Conservation (phyloP, 1,140 invertebrate genomes). For the Colletes latitarsis region DNA sequence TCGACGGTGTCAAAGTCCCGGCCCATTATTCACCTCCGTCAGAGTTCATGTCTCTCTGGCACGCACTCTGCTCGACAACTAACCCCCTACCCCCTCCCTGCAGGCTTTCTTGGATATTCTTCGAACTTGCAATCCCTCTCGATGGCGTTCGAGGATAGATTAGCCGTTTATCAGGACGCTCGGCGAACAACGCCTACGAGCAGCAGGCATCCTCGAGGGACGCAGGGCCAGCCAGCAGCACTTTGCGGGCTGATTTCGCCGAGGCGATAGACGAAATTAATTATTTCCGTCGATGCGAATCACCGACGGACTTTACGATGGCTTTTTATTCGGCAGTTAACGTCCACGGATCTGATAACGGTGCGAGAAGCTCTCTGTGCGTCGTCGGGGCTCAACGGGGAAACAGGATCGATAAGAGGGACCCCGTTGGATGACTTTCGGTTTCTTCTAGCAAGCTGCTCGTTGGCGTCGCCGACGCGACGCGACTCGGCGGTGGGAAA, state of each 20-base stretch:
- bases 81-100: background rate
- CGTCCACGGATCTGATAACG: background rate
- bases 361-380: background rate
- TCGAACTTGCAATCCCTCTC: conserved; percentile 25
- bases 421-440: background rate
- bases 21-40: conserved; percentile 67
- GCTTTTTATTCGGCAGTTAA: conserved; percentile 20
- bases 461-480: background rate
- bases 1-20: conserved; percentile 65
- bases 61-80: conserved; percentile 57
- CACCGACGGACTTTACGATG: conserved; percentile 20
- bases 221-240: background rate
- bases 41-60: conserved; percentile 67
- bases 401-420: background rate
- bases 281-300: conserved; percentile 30
- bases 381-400: background rate
- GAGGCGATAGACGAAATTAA: conserved; percentile 23
- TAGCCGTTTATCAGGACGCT: conserved; percentile 30
- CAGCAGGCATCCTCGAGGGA: background rate
- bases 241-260: conserved; percentile 3
- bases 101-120: background rate
- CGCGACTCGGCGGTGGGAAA: background rate
- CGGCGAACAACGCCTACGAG: background rate
- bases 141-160: conserved; percentile 23
- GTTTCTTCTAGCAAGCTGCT: background rate